Evolutionary conservation across 2,888 invertebrate genomes (phyloP).

Genomic region (Andrena chrysosceles): DNA sequence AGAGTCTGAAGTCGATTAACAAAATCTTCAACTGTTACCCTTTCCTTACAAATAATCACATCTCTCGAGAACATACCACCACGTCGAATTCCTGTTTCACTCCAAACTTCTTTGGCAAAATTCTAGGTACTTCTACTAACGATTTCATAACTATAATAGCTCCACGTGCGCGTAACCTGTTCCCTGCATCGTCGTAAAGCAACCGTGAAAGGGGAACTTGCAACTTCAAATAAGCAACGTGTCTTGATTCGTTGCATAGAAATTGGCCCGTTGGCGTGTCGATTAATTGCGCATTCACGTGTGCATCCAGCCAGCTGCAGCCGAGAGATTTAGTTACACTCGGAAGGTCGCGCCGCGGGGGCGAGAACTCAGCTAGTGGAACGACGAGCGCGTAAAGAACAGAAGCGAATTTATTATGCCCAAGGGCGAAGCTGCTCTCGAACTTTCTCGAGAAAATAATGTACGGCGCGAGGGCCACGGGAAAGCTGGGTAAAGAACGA

Average conservation of each 20-base stretch:
- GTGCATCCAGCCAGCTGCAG: not conserved
- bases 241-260: slow-evolving; percentile 16
- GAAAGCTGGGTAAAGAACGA: slow-evolving; percentile 45
- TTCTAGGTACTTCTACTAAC: too few species aligned
- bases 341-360: slow-evolving; percentile 6
- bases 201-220: too few species aligned
- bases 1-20: too few species aligned
- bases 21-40: too few species aligned
- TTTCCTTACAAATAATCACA: too few species aligned
- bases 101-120: too few species aligned
- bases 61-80: too few species aligned
- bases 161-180: too few species aligned
- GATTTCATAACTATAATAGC: too few species aligned
- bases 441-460: slow-evolving; percentile 47
- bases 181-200: too few species aligned
- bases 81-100: too few species aligned
- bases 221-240: not conserved
- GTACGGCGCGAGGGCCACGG: slow-evolving; percentile 30
- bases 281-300: slow-evolving; percentile 40
- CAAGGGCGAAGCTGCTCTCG: slow-evolving; percentile 5
- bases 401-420: slow-evolving; percentile 40
- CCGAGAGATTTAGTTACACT: slow-evolving; percentile 21
- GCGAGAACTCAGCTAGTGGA: slow-evolving; percentile 4
- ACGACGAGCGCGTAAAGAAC: not conserved
- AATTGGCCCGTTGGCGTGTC: slow-evolving; percentile 23